These are phyloP conservation scores for Aricia artaxerxes DNA, from an alignment of 2,888 invertebrate genomes.

Conservation along the genomic window DNA sequence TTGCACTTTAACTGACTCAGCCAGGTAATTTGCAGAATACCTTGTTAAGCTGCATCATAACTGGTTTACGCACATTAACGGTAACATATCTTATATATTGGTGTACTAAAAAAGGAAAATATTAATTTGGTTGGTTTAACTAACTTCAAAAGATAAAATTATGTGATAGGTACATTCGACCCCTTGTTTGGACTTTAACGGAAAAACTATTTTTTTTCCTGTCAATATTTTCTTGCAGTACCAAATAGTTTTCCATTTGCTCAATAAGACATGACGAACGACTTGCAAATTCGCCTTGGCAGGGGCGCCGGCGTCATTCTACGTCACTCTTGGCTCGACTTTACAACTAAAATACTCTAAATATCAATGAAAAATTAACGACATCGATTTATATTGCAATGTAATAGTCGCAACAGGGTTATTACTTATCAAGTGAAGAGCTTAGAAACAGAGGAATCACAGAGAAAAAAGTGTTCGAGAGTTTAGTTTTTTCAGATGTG, in stretches of 20 bases:
- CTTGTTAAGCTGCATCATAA: no score
- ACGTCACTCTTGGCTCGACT: slow-evolving; percentile 23
- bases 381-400: neutral
- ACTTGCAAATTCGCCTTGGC: neutral
- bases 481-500: neutral
- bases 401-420: no score
- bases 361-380: neutral
- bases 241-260: neutral
- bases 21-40: no score
- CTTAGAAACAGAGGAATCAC: no score
- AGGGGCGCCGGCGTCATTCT: slow-evolving; percentile 27
- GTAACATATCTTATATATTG: no score
- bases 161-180: neutral
- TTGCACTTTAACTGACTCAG: no score
- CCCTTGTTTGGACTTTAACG: neutral
- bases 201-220: neutral
- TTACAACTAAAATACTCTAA: neutral
- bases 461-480: neutral
- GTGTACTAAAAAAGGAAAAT: no score
- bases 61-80: no score
- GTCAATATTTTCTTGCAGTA: neutral
- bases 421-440: no score
- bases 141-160: no score
- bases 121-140: no score
- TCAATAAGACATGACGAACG: neutral